Evolutionary conservation across 2,888 invertebrate genomes (phyloP), one percentile per base, ranked within the genome.

Genomic region (Belgica antarctica): DNA sequence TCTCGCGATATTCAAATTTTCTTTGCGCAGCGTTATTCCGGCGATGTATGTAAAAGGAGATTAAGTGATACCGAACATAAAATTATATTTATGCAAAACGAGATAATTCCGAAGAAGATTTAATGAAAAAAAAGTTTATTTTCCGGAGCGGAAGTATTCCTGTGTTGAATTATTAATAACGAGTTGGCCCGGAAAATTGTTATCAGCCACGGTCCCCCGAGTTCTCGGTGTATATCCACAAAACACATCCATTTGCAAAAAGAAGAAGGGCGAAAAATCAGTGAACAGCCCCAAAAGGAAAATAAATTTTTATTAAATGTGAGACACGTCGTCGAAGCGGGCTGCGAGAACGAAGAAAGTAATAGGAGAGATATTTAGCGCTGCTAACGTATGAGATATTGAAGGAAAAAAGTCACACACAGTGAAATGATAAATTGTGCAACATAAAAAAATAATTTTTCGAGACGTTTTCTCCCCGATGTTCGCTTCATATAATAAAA

Each of bases 361-460:
- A 52, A 31, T 31, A 4, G 22, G 52, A 19, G 4, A 52, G 12
- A 52, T n/a, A 10, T n/a, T n/a, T 41, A 41, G 41, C 15, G 5
- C 41, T 41, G 41, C 41, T n/a, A 15, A 41, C n/a, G n/a, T 2
- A 41, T 5, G 41, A 41, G 31, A n/a, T n/a, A n/a, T n/a, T n/a
- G n/a, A n/a, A n/a, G n/a, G n/a, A n/a, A n/a, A 31, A 31, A 15
- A n/a, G 41, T n/a, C 41, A 15, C 47, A 68, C 24, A 24, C 57
- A 65, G 25, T 25, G 46, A 65, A 34, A 68, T 68, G 68, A 68
- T 57, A 68, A 68, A 68, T 68, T 57, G 34, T 57, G 28, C 22
- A 57, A 68, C 68, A 68, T 68, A 68, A 68, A 52, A 19, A 68
- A 68, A 68, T 68, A 68, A 68, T 68, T 68, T 68, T 68, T 57